A percentile compares a stretch with the other conserved stretches of the same genome.
These are phyloP conservation scores for Vannuccia rotundouncinata DNA, from an alignment of 2,888 invertebrate genomes.

Conservation along the genomic window DNA sequence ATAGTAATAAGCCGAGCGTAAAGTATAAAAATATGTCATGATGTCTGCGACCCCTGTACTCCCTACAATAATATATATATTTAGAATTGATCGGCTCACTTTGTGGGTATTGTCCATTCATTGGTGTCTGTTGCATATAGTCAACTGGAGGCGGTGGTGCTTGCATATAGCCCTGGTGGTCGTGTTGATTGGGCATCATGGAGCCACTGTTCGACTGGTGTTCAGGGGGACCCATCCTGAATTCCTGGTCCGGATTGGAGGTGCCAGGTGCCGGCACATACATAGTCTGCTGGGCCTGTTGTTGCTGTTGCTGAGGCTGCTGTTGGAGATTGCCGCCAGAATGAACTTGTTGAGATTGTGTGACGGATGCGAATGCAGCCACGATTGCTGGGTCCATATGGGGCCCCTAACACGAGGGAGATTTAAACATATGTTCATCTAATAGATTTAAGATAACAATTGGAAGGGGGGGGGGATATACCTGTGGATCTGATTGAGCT, in stretches of 20 bases:
- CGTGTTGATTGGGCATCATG: background rate
- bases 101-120: background rate
- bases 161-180: background rate
- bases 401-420: background rate
- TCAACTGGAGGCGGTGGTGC: background rate
- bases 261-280: background rate
- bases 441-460: too few relatives aligned
- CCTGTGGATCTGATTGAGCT: background rate
- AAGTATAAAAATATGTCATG: too few relatives aligned
- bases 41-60: too few relatives aligned
- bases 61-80: too few relatives aligned
- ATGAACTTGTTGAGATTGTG: background rate
- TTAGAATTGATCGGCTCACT: too few relatives aligned
- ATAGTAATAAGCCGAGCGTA: too few relatives aligned
- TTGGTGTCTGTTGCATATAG: background rate
- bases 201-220: background rate
- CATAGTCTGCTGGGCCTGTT: slow-evolving; percentile 1
- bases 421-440: background rate
- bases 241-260: background rate
- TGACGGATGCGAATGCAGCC: background rate
- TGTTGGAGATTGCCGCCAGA: background rate
- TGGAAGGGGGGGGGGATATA: too few relatives aligned
- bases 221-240: background rate
- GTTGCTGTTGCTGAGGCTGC: background rate
- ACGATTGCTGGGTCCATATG: slow-evolving; percentile 1